Percentiles rank a stretch among this genome's conserved stretches.
phyloP scores from a whole-genome alignment of 2,113 vertebrate genomes.

The Hucho hucho region DNA sequence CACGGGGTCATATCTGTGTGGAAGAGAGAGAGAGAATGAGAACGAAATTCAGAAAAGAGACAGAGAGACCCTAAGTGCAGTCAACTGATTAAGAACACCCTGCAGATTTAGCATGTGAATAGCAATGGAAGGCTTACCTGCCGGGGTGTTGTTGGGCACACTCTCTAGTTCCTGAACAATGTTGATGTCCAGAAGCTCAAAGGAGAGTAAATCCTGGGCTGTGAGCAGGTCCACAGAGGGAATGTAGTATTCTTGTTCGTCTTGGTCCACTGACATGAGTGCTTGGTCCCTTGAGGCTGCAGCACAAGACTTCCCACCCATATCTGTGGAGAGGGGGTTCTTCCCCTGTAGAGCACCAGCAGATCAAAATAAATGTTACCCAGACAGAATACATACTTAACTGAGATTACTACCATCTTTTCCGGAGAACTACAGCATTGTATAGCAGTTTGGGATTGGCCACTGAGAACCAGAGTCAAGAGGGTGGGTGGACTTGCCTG shows the following conservation, averaged over 20 bases:
- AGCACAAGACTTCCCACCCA: conserved; percentile 54
- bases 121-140: conserved; percentile 73
- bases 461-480: neutral
- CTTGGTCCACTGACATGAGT: conserved; percentile 69
- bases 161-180: conserved; percentile 96
- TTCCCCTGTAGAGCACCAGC: conserved; percentile 57
- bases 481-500: conserved; percentile 69
- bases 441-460: neutral
- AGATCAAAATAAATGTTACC: neutral
- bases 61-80: neutral
- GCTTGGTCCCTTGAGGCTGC: conserved; percentile 47
- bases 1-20: conserved; percentile 87
- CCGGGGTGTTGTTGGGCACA: conserved; percentile 91
- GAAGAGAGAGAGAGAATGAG: neutral
- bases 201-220: conserved; percentile 94
- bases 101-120: neutral
- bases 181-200: conserved; percentile 95
- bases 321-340: conserved; percentile 47
- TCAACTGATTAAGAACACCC: too few species aligned
- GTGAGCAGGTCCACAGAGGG: conserved; percentile 96
- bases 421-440: too few species aligned
- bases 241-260: conserved; percentile 84
- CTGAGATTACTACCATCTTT: neutral
- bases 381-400: neutral
- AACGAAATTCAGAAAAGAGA: neutral